Conservation (phyloP, 2,113 vertebrate species). For the Felis chaus region DNA sequence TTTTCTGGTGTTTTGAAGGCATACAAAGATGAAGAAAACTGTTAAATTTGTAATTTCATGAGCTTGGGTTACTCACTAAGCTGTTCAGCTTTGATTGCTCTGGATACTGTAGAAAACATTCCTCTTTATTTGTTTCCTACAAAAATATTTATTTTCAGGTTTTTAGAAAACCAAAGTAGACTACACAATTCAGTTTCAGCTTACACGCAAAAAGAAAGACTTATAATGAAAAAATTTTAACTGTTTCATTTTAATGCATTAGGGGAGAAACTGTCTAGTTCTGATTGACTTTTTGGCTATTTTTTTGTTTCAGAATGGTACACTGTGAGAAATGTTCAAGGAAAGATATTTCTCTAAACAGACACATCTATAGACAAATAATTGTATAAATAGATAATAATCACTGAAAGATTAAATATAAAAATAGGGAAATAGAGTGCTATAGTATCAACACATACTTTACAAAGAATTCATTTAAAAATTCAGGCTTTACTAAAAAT, state of each 20-base stretch:
- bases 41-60: slow-evolving; percentile 45
- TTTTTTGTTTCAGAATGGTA: neutral
- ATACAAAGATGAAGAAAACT: slow-evolving; percentile 33
- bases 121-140: neutral
- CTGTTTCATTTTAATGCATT: neutral
- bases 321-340: neutral
- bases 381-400: neutral
- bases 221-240: neutral
- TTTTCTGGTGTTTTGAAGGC: slow-evolving; percentile 53
- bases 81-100: slow-evolving; percentile 33
- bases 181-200: neutral
- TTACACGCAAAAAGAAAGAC: neutral
- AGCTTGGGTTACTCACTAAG: slow-evolving; percentile 35
- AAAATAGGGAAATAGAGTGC: neutral
- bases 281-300: neutral
- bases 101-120: neutral
- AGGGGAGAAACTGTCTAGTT: neutral
- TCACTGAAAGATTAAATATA: neutral
- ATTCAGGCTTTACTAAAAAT: neutral
- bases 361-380: neutral
- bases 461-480: neutral
- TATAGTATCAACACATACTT: neutral
- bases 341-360: neutral
- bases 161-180: slow-evolving; percentile 16
- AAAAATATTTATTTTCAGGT: neutral